These are phyloP conservation scores for Junonia oenone DNA, from an alignment of 2,888 invertebrate genomes.

Conservation along the genomic window DNA sequence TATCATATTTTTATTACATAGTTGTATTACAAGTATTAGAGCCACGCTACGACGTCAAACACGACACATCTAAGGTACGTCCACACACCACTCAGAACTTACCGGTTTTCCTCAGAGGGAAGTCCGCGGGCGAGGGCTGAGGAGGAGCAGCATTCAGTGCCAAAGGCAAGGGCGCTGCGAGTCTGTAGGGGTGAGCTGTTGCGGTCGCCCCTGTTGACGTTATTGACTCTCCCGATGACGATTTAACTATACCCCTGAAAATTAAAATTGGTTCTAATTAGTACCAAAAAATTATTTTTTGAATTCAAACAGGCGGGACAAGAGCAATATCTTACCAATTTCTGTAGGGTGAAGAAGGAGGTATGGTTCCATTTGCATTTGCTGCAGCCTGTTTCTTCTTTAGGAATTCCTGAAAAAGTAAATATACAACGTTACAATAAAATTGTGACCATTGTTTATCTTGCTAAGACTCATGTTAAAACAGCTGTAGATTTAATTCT, in stretches of 20 bases:
- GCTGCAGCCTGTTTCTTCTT: constrained; percentile 90
- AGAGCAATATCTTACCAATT: constrained; percentile 81
- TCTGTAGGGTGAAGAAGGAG: constrained; percentile 85
- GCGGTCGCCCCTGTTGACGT: constrained; percentile 77
- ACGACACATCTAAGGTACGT: neutral
- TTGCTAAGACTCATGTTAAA: no score
- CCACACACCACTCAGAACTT: constrained; percentile 38
- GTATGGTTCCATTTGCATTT: constrained; percentile 84
- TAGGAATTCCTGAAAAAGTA: constrained; percentile 83
- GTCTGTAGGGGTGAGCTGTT: constrained; percentile 84
- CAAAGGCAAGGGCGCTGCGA: constrained; percentile 80
- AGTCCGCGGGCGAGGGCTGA: constrained; percentile 81
- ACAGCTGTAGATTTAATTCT: no score
- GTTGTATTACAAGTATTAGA: neutral
- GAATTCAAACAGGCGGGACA: neutral
- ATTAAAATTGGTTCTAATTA: neutral
- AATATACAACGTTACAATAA: no score
- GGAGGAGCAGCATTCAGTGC: constrained; percentile 56
- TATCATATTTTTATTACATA: no score
- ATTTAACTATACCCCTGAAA: constrained; percentile 82
- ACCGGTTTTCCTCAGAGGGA: constrained; percentile 97
- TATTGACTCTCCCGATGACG: constrained; percentile 82
- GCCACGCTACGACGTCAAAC: neutral
- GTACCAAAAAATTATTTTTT: neutral
- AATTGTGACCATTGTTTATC: no score